Percentiles rank a stretch among this genome's conserved stretches.
phyloP scores from a whole-genome alignment of 1,140 invertebrate species.

The Bradysia coprophila region DNA sequence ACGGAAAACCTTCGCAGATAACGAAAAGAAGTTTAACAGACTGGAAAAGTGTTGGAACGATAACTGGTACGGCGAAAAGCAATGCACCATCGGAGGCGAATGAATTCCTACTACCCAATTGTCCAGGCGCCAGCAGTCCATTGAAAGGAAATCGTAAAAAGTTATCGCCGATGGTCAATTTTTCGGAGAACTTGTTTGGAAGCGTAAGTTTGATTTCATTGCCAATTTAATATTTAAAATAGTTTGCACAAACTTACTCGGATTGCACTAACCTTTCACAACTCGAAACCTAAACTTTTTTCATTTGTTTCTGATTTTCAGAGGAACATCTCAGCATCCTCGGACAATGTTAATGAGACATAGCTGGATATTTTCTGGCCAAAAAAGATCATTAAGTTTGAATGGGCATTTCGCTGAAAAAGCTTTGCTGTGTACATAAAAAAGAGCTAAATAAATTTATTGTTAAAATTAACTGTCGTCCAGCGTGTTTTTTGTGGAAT shows the following conservation, averaged over 20 bases:
- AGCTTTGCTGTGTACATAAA: no score
- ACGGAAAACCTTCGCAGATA: not conserved
- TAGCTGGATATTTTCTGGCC: no score
- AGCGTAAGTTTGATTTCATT: not conserved
- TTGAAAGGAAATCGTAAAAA: constrained; percentile 1
- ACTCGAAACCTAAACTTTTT: not conserved
- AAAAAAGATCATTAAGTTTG: no score
- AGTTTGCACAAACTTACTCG: not conserved
- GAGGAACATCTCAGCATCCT: constrained; percentile 3
- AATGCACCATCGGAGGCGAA: not conserved
- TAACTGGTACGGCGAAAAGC: not conserved
- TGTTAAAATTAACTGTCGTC: no score
- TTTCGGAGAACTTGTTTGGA: not conserved
- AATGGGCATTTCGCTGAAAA: no score
- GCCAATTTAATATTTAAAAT: not conserved
- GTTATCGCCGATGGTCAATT: not conserved
- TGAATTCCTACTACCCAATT: constrained; percentile 2
- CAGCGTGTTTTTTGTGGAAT: no score
- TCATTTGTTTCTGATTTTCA: not conserved
- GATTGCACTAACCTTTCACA: not conserved
- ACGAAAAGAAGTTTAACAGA: constrained; percentile 1
- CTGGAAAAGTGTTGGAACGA: constrained; percentile 2
- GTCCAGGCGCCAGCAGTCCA: constrained; percentile 1
- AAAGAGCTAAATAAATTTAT: no score
- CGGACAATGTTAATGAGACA: constrained; percentile 3